Base-by-base conservation (phyloP, 2,113 vertebrate genomes). In the Anseranas semipalmata region DNA sequence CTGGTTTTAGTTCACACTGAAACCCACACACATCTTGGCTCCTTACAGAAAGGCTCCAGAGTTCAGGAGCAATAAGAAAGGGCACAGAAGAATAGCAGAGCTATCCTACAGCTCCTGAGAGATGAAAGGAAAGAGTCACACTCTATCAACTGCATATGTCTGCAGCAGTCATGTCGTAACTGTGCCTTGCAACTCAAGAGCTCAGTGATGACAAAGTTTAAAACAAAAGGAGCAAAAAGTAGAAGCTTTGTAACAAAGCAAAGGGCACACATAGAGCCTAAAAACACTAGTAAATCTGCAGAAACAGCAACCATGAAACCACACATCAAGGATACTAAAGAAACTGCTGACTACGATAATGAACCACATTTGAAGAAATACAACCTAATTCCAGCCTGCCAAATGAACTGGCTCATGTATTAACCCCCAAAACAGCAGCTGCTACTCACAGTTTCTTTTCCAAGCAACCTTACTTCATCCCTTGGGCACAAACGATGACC, bases 91-190 rank as follows among this genome's bases (percentile, higher is more conserved):
- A 93, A 50, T 32, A 66, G 15, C 37, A 79, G 18, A 94, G 67
- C 41, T 68, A 39, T 41, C 27, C 39, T 45, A 12, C 6, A 68
- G n/a, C 39, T 95, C 77, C 53, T 45, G 8, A 2, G n/a, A 79
- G 16, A 45, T 9, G 9, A 87, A 76, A 18, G 35, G 46, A 71
- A 85, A 90, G 79, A 35, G 39, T 28, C 71, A 68, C 33, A n/a
- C 0, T 0, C 53, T 35, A 60, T 52, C 60, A 73, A 10, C 27
- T 45, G 11, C 2, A 0, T 18, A 8, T 0, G 1, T 12, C 53
- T 32, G 1, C 3, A 19, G 28, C 48, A 52, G 14, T 11, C 33
- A 27, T 3, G 6, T 39, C 27, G 46, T n/a, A 50, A 16, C 1
- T 28, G 4, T 6, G 4, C 35, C 53, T 33, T 70, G 21, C 63